phyloP scores from a whole-genome alignment of 2,888 invertebrate genomes.

The Drosophila diplacantha region DNA sequence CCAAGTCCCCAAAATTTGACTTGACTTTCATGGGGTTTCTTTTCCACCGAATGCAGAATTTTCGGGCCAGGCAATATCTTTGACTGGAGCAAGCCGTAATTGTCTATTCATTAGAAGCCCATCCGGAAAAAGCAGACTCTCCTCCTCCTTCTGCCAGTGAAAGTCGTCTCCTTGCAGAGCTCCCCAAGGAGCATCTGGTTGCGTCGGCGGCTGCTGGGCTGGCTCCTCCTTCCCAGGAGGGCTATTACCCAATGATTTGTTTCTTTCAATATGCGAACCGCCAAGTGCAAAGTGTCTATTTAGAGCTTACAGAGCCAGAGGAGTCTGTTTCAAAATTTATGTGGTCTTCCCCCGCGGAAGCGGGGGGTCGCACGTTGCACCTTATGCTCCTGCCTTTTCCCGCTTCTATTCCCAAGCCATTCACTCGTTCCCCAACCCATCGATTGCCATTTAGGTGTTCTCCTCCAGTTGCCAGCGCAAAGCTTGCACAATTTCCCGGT shows the following conservation, averaged over 20 bases:
- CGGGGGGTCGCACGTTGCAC: constrained; percentile 11
- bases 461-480: constrained; percentile 6
- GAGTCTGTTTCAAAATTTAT: constrained; percentile 36
- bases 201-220: neutral
- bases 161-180: constrained; percentile 9
- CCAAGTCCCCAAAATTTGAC: neutral
- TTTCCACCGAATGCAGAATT: constrained; percentile 6
- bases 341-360: constrained; percentile 9
- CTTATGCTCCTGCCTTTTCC: neutral
- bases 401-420: neutral
- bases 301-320: constrained; percentile 12
- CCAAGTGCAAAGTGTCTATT: constrained; percentile 31
- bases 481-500: constrained; percentile 22
- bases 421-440: neutral
- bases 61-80: neutral
- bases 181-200: constrained; percentile 20
- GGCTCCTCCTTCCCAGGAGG: constrained; percentile 2
- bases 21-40: constrained; percentile 1
- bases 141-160: neutral
- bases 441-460: constrained; percentile 1
- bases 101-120: constrained; percentile 29
- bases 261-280: constrained; percentile 42
- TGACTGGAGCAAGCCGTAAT: constrained; percentile 4
- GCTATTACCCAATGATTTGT: constrained; percentile 46
- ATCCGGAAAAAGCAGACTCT: neutral